Conservation (phyloP, 2,797 vertebrate genomes). For the Scarus forsteni region DNA sequence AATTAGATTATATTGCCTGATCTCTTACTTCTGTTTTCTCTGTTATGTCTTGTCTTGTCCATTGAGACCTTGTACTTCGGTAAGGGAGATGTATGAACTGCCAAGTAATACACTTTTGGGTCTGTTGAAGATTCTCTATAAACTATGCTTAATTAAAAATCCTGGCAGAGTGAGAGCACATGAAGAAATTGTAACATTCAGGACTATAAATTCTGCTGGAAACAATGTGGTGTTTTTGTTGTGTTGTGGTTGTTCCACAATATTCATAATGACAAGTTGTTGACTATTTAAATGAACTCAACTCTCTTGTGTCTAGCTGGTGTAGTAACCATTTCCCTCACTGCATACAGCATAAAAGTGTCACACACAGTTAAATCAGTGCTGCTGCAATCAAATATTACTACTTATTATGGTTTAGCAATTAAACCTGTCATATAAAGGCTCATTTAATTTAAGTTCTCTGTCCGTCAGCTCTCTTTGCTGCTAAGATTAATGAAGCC, state of each 20-base stretch:
- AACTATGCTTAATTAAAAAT: too few species aligned
- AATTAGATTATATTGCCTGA: too few species aligned
- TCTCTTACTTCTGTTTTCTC: too few species aligned
- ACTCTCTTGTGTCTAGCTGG: background rate
- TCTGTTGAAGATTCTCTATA: too few species aligned
- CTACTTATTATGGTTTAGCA: background rate
- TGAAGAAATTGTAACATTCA: too few species aligned
- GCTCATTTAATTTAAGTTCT: conserved; percentile 1
- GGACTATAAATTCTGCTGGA: too few species aligned
- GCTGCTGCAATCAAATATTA: background rate
- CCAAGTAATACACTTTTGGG: too few species aligned
- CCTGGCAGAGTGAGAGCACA: too few species aligned
- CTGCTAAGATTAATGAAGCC: background rate
- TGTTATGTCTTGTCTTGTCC: too few species aligned
- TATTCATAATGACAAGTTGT: background rate
- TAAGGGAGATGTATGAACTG: too few species aligned
- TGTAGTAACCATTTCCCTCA: background rate
- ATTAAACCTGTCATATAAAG: conserved; percentile 1
- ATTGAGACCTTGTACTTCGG: too few species aligned
- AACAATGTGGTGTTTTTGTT: background rate
- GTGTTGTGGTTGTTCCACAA: background rate
- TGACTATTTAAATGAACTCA: background rate
- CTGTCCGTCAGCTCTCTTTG: background rate
- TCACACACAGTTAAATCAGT: background rate
- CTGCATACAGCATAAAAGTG: background rate